Base-by-base conservation (phyloP, 2,888 invertebrate genomes). In the Acanthococcus lagerstroemiae region DNA sequence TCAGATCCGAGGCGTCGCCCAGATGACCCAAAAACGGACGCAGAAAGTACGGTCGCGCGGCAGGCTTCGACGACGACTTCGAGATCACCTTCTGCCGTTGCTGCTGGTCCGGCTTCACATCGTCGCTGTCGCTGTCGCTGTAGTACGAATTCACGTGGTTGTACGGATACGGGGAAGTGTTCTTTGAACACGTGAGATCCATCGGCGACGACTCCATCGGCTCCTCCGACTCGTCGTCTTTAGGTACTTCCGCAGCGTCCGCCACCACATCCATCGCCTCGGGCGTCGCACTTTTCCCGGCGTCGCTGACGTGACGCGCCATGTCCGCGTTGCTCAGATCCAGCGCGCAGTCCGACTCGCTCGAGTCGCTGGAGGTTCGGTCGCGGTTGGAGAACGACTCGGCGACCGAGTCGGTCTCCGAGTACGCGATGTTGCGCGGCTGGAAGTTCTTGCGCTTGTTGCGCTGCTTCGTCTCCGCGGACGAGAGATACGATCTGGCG, bases 381-480 rank as follows among this genome's bases (percentile, higher is more conserved):
- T 55, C 44, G 60, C 58, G 58, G 24, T 25, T 37, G 46, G 50
- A 19, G 25, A 50, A 57, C 52, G 66, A 46, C 54, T 57, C 66
- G 54, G 44, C 6, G n/a, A 19, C 70, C 68, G 67, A 69, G 50
- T 68, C 69, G 55, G 69, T 70, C 37, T 66, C 69, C 69, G 54
- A 70, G 55, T 67, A 74, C 26, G 72, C 82, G 2, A 87, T 85
- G 76, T 86, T 88, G 72, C 88, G 79, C 0, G 89, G 89, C 72
- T 86, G 84, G 77, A 88, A 86, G 75, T 88, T 87, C 76, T 88
- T 88, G 71, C 88, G 78, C 72, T 87, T 87, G 78, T 87, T 87
- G 72, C 85, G 80, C 26, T 12, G 21, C 9, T 50, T 58, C 30
- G 61, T 60, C 0, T 66, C 67, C 12, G 60, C 57, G 19, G 63